A percentile compares a stretch with the other conserved stretches of the same genome.
Conservation (phyloP, 2,797 vertebrate genomes). For the Phalanger gymnotis region DNA sequence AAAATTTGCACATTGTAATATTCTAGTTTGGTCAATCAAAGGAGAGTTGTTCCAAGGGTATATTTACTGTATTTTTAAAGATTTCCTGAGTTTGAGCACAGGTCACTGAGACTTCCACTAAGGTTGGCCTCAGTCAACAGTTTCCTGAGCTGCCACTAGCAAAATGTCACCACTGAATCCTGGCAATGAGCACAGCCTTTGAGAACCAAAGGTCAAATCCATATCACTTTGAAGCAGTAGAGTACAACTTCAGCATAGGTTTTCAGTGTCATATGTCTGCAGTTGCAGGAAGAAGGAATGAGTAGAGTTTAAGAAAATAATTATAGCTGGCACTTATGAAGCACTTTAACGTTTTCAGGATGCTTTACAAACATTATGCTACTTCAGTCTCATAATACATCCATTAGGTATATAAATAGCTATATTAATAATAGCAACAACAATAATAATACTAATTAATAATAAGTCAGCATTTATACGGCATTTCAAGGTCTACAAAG, state of each 20-base stretch:
- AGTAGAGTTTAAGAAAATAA: neutral
- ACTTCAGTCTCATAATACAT: neutral
- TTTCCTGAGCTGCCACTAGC: neutral
- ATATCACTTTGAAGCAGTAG: neutral
- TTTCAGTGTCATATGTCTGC: neutral
- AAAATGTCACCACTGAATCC: neutral
- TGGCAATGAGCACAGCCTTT: neutral
- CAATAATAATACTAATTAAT: neutral
- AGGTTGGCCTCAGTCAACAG: neutral
- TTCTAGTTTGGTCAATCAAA: neutral
- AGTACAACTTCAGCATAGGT: neutral
- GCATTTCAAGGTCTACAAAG: neutral
- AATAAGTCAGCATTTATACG: neutral
- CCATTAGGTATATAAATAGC: neutral
- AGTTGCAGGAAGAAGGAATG: neutral
- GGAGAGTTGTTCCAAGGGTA: neutral
- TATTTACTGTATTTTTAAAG: neutral
- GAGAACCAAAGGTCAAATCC: neutral
- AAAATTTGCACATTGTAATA: neutral
- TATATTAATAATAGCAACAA: neutral
- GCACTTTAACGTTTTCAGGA: neutral
- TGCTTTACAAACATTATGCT: neutral
- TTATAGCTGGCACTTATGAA: neutral
- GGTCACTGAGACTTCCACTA: neutral
- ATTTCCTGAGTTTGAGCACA: neutral